Percentiles rank a stretch among this genome's conserved stretches.
Conservation (phyloP, 2,113 vertebrate species). For the Gnathonemus echidnorhynchus region DNA sequence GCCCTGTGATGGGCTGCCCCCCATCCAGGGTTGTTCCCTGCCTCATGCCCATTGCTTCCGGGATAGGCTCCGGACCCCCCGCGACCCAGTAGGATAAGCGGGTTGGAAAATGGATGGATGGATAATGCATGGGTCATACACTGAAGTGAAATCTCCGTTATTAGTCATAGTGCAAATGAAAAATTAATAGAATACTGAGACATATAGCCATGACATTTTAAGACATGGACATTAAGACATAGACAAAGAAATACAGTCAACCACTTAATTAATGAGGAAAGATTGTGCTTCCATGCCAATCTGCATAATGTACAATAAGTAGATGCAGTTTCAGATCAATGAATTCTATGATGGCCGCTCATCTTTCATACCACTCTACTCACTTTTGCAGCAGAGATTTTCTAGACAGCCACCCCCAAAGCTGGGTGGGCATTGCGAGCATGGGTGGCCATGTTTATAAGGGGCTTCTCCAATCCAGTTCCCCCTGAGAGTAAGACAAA, state of each 20-base stretch:
- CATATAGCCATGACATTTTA: not conserved
- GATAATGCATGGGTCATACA: not conserved
- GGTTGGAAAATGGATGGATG: too few species aligned
- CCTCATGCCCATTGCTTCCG: too few species aligned
- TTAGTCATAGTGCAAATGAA: not conserved
- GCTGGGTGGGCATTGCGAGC: slow-evolving; percentile 86
- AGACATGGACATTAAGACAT: not conserved
- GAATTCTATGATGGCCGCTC: not conserved
- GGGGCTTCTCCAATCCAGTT: slow-evolving; percentile 97
- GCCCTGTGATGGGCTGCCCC: too few species aligned
- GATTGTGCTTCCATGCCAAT: too few species aligned
- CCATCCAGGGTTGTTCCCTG: too few species aligned
- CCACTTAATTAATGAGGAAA: not conserved
- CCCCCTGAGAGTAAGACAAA: slow-evolving; percentile 60
- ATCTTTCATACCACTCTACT: not conserved
- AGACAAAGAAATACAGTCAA: not conserved
- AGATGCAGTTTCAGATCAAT: not conserved
- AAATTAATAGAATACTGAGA: not conserved
- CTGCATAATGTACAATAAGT: not conserved
- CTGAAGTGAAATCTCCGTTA: not conserved
- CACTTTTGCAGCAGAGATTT: slow-evolving; percentile 88
- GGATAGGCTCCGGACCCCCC: too few species aligned
- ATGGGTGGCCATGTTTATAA: slow-evolving; percentile 76
- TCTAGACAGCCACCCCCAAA: slow-evolving; percentile 80
- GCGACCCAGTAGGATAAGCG: too few species aligned